Percentiles rank a stretch among this genome's conserved stretches.
Conservation (phyloP, 2,113 vertebrate genomes). For the Pseudolaguvia tuberculata region DNA sequence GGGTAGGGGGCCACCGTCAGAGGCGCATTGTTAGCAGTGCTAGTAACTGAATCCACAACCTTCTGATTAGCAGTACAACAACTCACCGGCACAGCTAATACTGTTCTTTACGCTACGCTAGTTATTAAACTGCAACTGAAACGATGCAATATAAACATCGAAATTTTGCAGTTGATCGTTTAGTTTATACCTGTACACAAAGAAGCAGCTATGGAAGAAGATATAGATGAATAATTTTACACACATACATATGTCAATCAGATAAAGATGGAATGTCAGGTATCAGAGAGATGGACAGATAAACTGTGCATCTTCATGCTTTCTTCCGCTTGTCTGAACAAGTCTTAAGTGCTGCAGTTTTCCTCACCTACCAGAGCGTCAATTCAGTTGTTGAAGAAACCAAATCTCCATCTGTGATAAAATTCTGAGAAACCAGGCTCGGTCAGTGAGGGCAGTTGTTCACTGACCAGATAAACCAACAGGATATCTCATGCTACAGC, state of each 20-base stretch:
- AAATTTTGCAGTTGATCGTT: neutral
- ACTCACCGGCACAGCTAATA: no score
- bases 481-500: no score
- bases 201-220: neutral
- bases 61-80: no score
- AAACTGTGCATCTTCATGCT: constrained; percentile 3
- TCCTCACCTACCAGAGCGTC: neutral
- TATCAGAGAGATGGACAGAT: constrained; percentile 13
- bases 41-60: no score
- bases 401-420: no score
- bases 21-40: no score
- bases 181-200: neutral
- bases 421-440: no score
- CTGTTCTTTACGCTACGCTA: no score
- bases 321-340: constrained; percentile 23
- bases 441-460: no score
- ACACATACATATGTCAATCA: constrained; percentile 10
- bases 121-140: neutral
- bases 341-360: neutral
- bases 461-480: no score
- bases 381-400: neutral
- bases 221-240: neutral
- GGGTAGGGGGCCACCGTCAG: no score
- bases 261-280: constrained; percentile 39
- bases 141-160: neutral